These are phyloP conservation scores for Horisme vitalbata DNA, from an alignment of 2,888 invertebrate species.

Conservation along the genomic window DNA sequence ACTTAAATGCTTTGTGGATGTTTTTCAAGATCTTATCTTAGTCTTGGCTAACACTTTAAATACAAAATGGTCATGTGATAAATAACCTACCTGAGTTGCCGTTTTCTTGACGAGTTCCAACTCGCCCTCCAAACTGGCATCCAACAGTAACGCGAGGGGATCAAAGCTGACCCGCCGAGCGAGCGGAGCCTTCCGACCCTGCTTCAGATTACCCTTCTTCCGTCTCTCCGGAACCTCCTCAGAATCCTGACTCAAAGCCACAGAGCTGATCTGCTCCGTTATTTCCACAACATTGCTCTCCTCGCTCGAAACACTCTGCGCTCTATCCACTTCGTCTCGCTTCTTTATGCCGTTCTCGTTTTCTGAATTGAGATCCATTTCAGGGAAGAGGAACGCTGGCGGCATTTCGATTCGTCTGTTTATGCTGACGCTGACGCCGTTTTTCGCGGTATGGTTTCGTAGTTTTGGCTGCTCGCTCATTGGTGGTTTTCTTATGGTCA, in stretches of 20 bases:
- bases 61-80: neutral
- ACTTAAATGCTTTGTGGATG: too few relatives aligned
- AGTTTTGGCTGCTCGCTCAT: conserved; percentile 91
- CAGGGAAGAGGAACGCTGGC: conserved; percentile 90
- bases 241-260: conserved; percentile 77
- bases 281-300: conserved; percentile 72
- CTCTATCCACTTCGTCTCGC: conserved; percentile 74
- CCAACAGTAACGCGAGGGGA: conserved; percentile 96
- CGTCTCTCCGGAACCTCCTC: conserved; percentile 83
- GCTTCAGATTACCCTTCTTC: conserved; percentile 92
- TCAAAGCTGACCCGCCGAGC: conserved; percentile 97
- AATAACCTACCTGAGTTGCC: conserved; percentile 88
- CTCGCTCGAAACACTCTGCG: conserved; percentile 66
- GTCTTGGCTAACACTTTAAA: too few relatives aligned
- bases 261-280: conserved; percentile 76
- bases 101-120: conserved; percentile 98
- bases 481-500: conserved; percentile 93
- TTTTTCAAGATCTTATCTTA: too few relatives aligned
- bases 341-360: conserved; percentile 65
- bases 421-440: conserved; percentile 86
- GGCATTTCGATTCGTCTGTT: conserved; percentile 92
- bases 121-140: conserved; percentile 99
- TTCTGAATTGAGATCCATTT: conserved; percentile 85
- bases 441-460: conserved; percentile 81
- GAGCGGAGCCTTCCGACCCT: conserved; percentile 87